These are phyloP conservation scores for Silurus glanis DNA, from an alignment of 2,113 vertebrate species.

Conservation along the genomic window DNA sequence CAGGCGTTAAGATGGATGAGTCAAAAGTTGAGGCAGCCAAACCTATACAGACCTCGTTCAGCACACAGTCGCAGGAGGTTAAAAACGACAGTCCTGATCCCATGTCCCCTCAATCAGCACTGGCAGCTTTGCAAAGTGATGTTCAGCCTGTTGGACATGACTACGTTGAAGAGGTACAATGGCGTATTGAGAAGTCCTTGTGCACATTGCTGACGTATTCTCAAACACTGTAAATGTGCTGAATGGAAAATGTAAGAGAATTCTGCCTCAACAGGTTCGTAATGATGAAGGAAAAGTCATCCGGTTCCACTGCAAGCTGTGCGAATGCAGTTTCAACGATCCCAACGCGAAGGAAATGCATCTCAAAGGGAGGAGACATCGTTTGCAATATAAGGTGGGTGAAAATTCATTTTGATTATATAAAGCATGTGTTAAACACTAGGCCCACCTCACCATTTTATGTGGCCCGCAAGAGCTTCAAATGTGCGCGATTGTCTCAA, in stretches of 20 bases:
- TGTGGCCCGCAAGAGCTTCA: no score
- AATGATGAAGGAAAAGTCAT: constrained; percentile 99
- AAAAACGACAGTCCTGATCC: constrained; percentile 81
- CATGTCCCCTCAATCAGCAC: constrained; percentile 78
- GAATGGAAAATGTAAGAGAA: no score
- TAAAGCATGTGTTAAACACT: no score
- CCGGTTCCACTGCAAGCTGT: constrained; percentile 96
- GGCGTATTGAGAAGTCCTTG: no score
- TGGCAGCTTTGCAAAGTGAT: constrained; percentile 92
- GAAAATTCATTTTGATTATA: neutral
- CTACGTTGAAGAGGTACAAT: constrained; percentile 92
- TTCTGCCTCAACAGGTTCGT: constrained; percentile 78
- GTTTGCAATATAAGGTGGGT: constrained; percentile 93
- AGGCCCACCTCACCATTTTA: no score
- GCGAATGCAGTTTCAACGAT: constrained; percentile 97
- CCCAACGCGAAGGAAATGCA: constrained; percentile 99
- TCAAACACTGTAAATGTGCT: neutral
- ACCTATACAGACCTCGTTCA: constrained; percentile 64
- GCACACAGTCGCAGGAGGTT: constrained; percentile 72
- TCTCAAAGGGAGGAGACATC: constrained; percentile 89
- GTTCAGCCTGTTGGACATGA: constrained; percentile 97
- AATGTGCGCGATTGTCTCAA: no score
- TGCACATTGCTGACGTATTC: neutral
- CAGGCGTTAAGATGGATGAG: constrained; percentile 84
- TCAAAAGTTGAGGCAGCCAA: constrained; percentile 81